Base-by-base conservation (phyloP, 2,888 invertebrate species). In the Ceraclea dissimilis region DNA sequence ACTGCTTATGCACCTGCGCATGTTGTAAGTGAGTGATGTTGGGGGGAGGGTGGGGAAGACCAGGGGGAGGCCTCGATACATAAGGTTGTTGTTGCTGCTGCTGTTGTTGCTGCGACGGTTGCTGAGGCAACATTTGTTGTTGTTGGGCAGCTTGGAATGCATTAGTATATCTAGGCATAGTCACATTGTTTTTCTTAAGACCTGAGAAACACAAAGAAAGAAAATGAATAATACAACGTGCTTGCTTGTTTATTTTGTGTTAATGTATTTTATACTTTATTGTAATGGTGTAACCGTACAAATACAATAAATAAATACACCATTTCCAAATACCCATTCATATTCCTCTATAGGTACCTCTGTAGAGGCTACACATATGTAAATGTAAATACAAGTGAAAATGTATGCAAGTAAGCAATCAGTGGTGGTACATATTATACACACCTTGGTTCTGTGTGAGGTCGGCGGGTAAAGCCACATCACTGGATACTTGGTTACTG, bases 31-130 rank as follows among this genome's bases (percentile, higher is more conserved):
- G 65, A 8, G 39, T 16, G 18, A 26, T 17, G 17, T 50, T 48
- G 13, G 47, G 65, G 1, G 63, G 63, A 10, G 63, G 63, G 22
- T 43, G 49, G 8, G 49, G 49, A 17, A 49, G 63, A 63, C 33
- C 33, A 18, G 50, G 50, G 17, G 34, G 34, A n/a, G 34, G 50
- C 16, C 19, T n/a, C 13, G 18, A 26, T 65, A 68, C 67, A 66
- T 69, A 65, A 66, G 70, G 65, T 63, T 69, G 59, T 64, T 68
- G 63, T 52, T 63, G 64, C 63, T 67, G 65, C 59, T 67, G 63
- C 53, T 66, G 62, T 63, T 54, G 54, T 5, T 20, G 52, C 67
- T 64, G 39, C 62, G 65, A 11, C 8, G 63, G 63, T 17, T 55
- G 63, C 48, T 66, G 66, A 44, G 60, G 64, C 52, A 54, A 52